Conservation (phyloP, 2,888 invertebrate genomes). For the Drosophila falleni region DNA sequence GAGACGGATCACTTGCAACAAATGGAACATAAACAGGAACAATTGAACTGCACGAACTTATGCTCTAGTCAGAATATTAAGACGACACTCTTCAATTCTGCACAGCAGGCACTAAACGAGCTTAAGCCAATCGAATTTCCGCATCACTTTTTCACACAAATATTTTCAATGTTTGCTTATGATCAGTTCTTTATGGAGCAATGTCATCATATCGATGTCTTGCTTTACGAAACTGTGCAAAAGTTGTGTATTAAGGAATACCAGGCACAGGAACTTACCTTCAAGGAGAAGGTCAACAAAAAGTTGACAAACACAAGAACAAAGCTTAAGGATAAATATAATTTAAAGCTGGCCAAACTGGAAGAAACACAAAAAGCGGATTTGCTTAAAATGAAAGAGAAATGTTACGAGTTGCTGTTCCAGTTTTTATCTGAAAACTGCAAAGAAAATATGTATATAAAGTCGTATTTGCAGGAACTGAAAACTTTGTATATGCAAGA, state of each 20-base stretch:
- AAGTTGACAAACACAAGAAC: constrained; percentile 27
- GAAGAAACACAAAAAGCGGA: constrained; percentile 9
- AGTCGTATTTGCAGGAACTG: constrained; percentile 46
- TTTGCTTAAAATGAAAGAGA: constrained; percentile 17
- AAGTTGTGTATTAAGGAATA: constrained; percentile 12
- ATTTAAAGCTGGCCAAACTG: constrained; percentile 14
- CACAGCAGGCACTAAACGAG: constrained; percentile 22
- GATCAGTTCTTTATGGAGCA: constrained; percentile 43
- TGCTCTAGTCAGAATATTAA: constrained; percentile 35
- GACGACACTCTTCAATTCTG: constrained; percentile 21
- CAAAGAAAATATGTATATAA: not conserved
- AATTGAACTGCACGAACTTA: constrained; percentile 7
- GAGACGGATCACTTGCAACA: constrained; percentile 32
- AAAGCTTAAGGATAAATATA: constrained; percentile 46
- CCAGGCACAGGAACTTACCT: not conserved
- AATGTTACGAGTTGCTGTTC: constrained; percentile 53
- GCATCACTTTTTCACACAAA: constrained; percentile 28
- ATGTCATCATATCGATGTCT: constrained; percentile 36
- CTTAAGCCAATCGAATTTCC: constrained; percentile 53
- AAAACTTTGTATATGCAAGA: constrained; percentile 38
- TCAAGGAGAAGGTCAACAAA: constrained; percentile 10
- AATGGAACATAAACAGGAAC: not conserved
- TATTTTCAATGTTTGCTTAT: constrained; percentile 40
- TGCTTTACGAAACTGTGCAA: constrained; percentile 36
- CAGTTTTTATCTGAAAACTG: constrained; percentile 19